Base-by-base conservation (phyloP, 2,888 invertebrate species). In the Aphelenchoides bicaudatus region DNA sequence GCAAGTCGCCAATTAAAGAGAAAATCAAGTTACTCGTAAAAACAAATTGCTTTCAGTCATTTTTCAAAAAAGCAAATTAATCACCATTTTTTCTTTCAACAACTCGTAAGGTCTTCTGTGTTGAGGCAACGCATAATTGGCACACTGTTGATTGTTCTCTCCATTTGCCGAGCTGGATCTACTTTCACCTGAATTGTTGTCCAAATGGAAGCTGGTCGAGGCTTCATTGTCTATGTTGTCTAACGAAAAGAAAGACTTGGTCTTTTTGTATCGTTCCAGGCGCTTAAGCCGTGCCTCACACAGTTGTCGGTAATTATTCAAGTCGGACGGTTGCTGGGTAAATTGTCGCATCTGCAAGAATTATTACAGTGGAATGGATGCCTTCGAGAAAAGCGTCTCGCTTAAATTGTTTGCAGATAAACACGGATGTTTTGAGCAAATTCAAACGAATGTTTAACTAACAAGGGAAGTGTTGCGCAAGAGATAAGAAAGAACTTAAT, bases 241-340 rank as follows among this genome's bases (percentile, higher is more conserved):
- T 48, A 75, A 61, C 47, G 64, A 70, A 58, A 74, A 75, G 60
- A 75, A 71, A 49, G 74, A 74, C 27, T 64, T 62, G 39, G 75
- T 69, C 57, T 75, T 75, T 59, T 74, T 74, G 67, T 74, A 75
- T 30, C 74, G 62, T 49, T 75, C 75, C 43, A 75, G 66, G 25
- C 75, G 67, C 29, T 70, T 67, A 39, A 74, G 59, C 38, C 74
- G 62, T 46, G 66, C 67, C 55, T 72, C 72, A 63, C 73, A 73
- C 47, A 72, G 61, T 39, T 63, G 58, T 23, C 72, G 72, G 60
- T 72, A 74, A 38, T 63, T 56, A 47, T 62, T 65, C n/a, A n/a
- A n/a, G n/a, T n/a, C n/a, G n/a, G n/a, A n/a, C n/a, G n/a, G n/a
- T n/a, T n/a, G n/a, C n/a, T n/a, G n/a, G n/a, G n/a, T n/a, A n/a